Evolutionary conservation across 2,888 invertebrate genomes (phyloP).

Genomic region (Mimumesa dahlbomi): DNA sequence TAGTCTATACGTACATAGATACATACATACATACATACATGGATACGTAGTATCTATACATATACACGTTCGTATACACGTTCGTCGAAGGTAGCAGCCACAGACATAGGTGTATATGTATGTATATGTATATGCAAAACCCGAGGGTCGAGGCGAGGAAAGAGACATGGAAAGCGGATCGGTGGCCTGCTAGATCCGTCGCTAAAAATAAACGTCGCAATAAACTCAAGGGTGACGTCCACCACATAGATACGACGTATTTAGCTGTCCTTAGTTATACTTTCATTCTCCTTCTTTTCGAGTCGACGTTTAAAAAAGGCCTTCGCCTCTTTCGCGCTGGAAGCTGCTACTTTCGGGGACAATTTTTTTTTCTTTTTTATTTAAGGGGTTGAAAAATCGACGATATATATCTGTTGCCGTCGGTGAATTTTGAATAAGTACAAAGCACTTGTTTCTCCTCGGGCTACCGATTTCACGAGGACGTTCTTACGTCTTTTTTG

Average conservation of each 20-base stretch:
- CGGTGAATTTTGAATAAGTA: too few species aligned
- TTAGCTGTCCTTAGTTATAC: conserved; percentile 55
- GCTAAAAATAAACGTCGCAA: conserved; percentile 69
- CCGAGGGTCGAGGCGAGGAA: conserved; percentile 47
- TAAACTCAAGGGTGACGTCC: conserved; percentile 71
- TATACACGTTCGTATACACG: too few species aligned
- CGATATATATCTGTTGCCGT: too few species aligned
- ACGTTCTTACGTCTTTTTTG: background rate
- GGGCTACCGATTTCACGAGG: background rate
- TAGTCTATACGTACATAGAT: conserved; percentile 16
- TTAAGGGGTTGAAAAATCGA: too few species aligned
- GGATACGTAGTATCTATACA: conserved; percentile 15
- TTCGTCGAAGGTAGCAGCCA: conserved; percentile 21
- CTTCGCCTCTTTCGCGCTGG: conserved; percentile 5
- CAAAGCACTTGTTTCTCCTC: too few species aligned
- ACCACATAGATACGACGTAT: conserved; percentile 55
- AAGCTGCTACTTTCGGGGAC: too few species aligned
- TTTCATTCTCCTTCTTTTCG: conserved; percentile 52
- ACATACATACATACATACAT: too few species aligned
- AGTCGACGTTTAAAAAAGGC: conserved; percentile 28
- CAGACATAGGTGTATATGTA: conserved; percentile 15
- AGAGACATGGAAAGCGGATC: conserved; percentile 60
- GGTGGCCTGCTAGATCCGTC: conserved; percentile 59
- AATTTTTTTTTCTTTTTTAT: background rate
- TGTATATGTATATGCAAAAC: conserved; percentile 6